These are phyloP conservation scores for Rapana venosa DNA, from an alignment of 2,888 invertebrate genomes.

Conservation along the genomic window DNA sequence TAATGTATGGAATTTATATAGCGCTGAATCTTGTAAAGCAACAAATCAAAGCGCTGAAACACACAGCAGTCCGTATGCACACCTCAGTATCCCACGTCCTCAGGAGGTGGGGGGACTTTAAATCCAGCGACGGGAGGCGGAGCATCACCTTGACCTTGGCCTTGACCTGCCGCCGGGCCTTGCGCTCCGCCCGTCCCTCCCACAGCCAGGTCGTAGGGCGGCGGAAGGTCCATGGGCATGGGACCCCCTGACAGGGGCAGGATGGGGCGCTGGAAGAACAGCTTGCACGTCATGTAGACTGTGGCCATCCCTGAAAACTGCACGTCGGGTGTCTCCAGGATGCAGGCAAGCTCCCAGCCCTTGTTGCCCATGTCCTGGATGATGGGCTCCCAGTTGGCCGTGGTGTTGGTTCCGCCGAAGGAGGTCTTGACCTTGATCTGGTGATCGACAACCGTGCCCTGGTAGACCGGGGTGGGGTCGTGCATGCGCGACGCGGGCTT, in stretches of 20 bases:
- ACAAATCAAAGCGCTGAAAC: too few relatives aligned
- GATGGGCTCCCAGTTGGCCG: constrained; percentile 35
- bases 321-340: constrained; percentile 62
- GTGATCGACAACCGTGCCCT: constrained; percentile 70
- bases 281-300: constrained; percentile 54
- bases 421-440: constrained; percentile 60
- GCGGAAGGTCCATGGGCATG: not conserved
- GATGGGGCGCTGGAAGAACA: constrained; percentile 62
- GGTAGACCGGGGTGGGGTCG: constrained; percentile 68
- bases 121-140: constrained; percentile 27
- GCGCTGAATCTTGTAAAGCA: too few relatives aligned
- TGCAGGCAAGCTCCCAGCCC: constrained; percentile 74
- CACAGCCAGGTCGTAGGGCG: not conserved
- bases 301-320: constrained; percentile 43
- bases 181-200: not conserved
- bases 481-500: constrained; percentile 65
- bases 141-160: not conserved
- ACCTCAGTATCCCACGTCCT: too few relatives aligned
- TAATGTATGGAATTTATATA: too few relatives aligned
- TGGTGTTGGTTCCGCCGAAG: constrained; percentile 50
- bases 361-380: constrained; percentile 61
- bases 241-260: not conserved
- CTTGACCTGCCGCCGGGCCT: not conserved
- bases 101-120: not conserved
- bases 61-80: too few relatives aligned